Conservation (phyloP, 2,113 vertebrate species). For the Merops nubicus region DNA sequence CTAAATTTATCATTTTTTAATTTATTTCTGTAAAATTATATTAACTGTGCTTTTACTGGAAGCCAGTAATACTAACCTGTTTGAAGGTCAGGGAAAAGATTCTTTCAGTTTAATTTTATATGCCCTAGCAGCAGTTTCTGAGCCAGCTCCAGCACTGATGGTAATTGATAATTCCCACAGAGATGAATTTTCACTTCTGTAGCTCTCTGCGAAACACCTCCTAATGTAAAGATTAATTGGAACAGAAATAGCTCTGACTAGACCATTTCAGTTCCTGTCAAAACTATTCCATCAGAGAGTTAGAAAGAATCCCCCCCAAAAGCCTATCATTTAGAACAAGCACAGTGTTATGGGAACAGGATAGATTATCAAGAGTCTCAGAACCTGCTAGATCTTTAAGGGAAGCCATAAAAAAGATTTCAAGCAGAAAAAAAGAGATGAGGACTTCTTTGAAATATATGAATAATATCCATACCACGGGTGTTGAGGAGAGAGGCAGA, state of each 20-base stretch:
- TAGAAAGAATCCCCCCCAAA: background rate
- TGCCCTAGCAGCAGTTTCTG: background rate
- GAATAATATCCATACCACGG: no score
- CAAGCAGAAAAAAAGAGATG: background rate
- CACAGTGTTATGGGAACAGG: background rate
- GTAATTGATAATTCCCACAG: background rate
- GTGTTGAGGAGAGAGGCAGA: no score
- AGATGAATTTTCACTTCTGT: constrained; percentile 23
- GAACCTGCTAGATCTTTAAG: background rate
- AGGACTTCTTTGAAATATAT: background rate
- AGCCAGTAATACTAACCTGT: background rate
- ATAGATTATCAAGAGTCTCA: background rate
- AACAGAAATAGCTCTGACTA: background rate
- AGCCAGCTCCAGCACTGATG: background rate
- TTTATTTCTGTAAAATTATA: background rate
- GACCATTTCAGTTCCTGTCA: background rate
- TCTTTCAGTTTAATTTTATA: constrained; percentile 20
- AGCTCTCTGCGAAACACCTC: background rate
- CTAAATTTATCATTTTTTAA: background rate
- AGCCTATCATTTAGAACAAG: background rate
- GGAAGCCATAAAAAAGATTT: background rate
- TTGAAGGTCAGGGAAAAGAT: background rate
- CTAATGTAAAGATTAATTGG: constrained; percentile 15
- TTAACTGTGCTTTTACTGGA: background rate
- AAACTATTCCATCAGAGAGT: background rate